Base-by-base conservation (phyloP, 2,797 vertebrate species). In the Morus bassanus region DNA sequence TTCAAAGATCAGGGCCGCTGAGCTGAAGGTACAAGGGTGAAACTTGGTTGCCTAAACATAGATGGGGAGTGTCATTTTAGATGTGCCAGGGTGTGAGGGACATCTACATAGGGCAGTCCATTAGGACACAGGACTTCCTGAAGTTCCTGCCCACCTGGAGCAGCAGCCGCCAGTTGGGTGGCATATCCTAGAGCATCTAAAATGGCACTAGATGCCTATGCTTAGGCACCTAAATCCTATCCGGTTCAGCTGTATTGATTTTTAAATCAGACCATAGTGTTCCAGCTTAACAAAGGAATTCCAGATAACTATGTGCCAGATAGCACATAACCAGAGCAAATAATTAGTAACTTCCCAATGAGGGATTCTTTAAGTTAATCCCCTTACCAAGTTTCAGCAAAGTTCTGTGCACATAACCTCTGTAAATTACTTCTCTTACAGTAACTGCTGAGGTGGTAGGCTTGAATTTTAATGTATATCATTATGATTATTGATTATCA, bases 401-500 rank as follows among this genome's bases (percentile, higher is more conserved):
- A 67, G 74, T 93, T 93, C 77, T 74, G 22, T 76, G 64, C 12
- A 10, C 0, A 1, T 85, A 77, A 60, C 56, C 59, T 82, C 76
- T 77, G 78, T 93, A 87, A 95, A 82, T 89, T 77, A 31, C 30
- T 91, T 88, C 69, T 87, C 53, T 88, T 93, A 31, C 24, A 28
- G 86, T 84, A 85, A 64, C 45, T 92, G 41, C 70, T 85, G 90
- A 83, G 41, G 41, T 53, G 61, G 43, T 79, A 89, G 51, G 48
- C 60, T 91, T 94, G 93, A 94, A 92, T 96, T 89, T 89, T 89
- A 92, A 87, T 94, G 45, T 74, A 8, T 73, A 48, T 85, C 67
- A 74, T 94, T 90, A 73, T 90, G 88, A 82, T 96, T 95, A 95
- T 95, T 95, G 91, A 96, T 96, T 89, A 95, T 85, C 87, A 77